phyloP scores from a whole-genome alignment of 2,797 vertebrate species.

The Aldrovandia affinis region DNA sequence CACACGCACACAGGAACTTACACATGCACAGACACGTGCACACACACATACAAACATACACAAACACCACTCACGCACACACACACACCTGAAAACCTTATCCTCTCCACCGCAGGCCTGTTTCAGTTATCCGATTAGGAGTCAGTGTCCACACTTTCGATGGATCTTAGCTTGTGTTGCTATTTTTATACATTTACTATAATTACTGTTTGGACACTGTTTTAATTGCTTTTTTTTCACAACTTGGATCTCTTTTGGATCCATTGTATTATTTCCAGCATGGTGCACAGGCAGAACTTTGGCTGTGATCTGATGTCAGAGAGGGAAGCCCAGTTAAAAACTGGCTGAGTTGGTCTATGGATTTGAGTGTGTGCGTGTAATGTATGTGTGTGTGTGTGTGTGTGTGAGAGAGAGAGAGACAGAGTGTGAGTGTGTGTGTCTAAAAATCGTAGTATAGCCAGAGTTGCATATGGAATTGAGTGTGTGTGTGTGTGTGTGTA shows the following conservation, averaged over 20 bases:
- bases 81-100: conserved; percentile 1
- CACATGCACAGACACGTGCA: no score
- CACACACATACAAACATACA: no score
- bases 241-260: neutral
- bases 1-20: no score
- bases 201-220: neutral
- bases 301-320: no score
- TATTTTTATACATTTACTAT: neutral
- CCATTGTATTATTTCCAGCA: neutral
- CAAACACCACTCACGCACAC: no score
- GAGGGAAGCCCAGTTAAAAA: no score
- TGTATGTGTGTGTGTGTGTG: no score
- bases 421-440: no score
- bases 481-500: no score
- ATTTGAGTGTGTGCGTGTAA: no score
- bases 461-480: neutral
- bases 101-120: neutral
- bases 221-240: neutral
- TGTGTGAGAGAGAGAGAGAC: no score
- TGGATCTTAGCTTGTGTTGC: neutral
- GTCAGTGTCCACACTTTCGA: neutral
- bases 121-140: neutral
- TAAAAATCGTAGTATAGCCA: neutral
- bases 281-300: neutral
- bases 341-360: neutral